Percentiles rank a stretch among this genome's conserved stretches.
Conservation (phyloP, 2,888 invertebrate species). For the Brachypterus glaber region DNA sequence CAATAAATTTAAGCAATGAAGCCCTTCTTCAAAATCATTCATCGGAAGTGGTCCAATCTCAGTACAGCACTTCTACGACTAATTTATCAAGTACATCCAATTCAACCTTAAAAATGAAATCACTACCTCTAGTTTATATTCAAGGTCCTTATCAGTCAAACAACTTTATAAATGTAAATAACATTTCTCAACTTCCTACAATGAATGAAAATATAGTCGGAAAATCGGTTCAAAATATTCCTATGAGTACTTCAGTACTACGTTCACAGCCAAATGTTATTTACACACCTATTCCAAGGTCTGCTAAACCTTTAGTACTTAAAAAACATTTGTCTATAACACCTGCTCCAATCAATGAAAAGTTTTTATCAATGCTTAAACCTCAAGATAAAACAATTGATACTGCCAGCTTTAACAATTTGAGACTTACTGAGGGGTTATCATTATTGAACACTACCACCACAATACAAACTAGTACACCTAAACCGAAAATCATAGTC, state of each 20-base stretch:
- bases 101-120: constrained; percentile 27
- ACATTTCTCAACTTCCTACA: constrained; percentile 21
- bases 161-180: constrained; percentile 18
- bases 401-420: too few relatives aligned
- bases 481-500: constrained; percentile 52
- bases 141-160: constrained; percentile 47
- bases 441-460: constrained; percentile 28
- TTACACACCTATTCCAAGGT: too few relatives aligned
- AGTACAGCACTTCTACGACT: constrained; percentile 20
- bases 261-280: too few relatives aligned
- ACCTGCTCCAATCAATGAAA: too few relatives aligned
- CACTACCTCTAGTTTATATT: constrained; percentile 51
- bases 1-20: constrained; percentile 20
- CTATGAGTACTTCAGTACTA: too few relatives aligned
- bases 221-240: constrained; percentile 27
- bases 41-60: constrained; percentile 25
- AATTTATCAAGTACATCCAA: constrained; percentile 19
- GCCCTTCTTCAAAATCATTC: constrained; percentile 26
- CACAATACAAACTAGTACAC: too few relatives aligned
- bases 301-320: too few relatives aligned
- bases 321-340: too few relatives aligned
- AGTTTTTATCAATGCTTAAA: too few relatives aligned
- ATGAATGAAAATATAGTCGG: constrained; percentile 24
- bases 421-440: too few relatives aligned
- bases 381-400: too few relatives aligned